These are phyloP conservation scores for Peromyscus aztecus DNA, from an alignment of 2,797 vertebrate genomes.

Conservation along the genomic window DNA sequence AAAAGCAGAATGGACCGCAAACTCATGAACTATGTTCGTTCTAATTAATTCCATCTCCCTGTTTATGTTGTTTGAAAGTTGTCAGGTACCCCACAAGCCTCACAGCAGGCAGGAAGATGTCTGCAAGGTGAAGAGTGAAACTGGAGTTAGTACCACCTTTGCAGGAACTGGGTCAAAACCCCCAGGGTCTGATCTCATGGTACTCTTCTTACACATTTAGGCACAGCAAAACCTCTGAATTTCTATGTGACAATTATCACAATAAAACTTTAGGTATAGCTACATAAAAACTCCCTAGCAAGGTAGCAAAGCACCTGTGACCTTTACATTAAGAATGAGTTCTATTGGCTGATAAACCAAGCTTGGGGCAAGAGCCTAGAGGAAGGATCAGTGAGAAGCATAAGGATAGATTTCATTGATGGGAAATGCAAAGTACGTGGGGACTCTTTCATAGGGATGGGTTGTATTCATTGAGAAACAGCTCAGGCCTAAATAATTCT, in stretches of 20 bases:
- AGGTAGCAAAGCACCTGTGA: neutral
- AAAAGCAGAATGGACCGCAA: neutral
- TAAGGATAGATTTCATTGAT: neutral
- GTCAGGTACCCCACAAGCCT: neutral
- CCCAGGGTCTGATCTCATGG: neutral
- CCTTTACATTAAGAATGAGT: neutral
- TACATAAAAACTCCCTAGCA: too few species aligned
- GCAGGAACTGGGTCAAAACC: neutral
- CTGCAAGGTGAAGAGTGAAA: neutral
- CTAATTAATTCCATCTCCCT: neutral
- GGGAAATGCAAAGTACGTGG: neutral
- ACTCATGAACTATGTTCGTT: neutral
- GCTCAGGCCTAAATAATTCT: too few species aligned
- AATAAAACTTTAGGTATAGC: too few species aligned
- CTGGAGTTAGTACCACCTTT: neutral
- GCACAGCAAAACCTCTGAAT: neutral
- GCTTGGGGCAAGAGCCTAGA: too few species aligned
- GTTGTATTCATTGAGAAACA: neutral
- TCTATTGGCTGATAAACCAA: neutral
- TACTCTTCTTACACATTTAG: neutral
- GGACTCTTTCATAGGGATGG: neutral
- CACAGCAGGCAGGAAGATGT: neutral
- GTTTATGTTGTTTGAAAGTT: conserved; percentile 11
- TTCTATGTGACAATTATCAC: neutral
- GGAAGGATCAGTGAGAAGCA: neutral